Conservation (phyloP, 2,113 vertebrate genomes). For the Solenodon paradoxus region DNA sequence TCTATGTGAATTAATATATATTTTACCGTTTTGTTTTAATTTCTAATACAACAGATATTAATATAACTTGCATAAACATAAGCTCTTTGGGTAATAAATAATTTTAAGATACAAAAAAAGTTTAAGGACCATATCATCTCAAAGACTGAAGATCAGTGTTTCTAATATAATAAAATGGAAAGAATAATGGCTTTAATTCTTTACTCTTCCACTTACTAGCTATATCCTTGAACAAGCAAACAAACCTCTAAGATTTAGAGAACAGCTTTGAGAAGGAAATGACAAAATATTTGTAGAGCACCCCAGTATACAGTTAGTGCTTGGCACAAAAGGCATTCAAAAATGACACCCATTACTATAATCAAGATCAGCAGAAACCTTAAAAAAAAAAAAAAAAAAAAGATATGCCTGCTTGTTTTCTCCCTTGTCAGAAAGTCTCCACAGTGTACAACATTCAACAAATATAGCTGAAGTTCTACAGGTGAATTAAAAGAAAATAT, state of each 20-base stretch:
- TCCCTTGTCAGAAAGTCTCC: not conserved
- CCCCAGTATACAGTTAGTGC: not conserved
- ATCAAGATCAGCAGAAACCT: too few species aligned
- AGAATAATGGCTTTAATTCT: not conserved
- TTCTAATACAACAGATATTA: not conserved
- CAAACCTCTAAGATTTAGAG: not conserved
- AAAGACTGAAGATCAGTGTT: not conserved
- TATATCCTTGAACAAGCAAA: not conserved
- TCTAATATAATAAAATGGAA: not conserved
- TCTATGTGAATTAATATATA: not conserved
- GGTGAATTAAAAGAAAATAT: not conserved
- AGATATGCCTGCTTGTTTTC: not conserved
- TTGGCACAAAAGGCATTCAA: not conserved
- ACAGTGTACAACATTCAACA: not conserved
- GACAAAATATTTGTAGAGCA: not conserved
- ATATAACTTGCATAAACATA: not conserved
- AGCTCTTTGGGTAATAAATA: not conserved
- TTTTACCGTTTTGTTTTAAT: constrained; percentile 17
- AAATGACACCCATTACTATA: not conserved
- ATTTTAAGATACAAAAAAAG: not conserved
- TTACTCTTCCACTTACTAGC: not conserved
- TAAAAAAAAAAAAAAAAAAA: not conserved
- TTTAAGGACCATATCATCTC: not conserved
- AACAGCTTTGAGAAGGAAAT: not conserved
- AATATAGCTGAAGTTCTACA: not conserved